Evolutionary conservation across 2,797 vertebrate species (phyloP), one percentile per base, ranked within the genome.

Genomic region (Danio choprae): DNA sequence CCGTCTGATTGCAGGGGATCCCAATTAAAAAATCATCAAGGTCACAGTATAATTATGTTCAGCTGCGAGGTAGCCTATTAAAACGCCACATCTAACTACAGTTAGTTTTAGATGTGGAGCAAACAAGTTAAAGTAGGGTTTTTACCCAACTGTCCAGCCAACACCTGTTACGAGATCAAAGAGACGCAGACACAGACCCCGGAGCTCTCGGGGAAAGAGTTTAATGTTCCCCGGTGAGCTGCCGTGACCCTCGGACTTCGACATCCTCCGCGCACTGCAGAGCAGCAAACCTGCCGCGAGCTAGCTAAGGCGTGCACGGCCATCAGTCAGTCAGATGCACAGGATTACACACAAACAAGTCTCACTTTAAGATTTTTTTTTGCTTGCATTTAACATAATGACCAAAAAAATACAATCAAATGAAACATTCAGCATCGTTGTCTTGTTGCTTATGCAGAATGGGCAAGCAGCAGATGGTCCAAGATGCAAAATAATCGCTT

Each of bases 21-120:
- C 48, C n/a, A 40, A 48, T 18, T 58, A 74, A 29, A 64, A 16
- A 65, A 65, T 48, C 7, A 38, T 60, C 58, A 79, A 71, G 77
- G 67, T 53, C 46, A 63, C 44, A 12, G 12, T 10, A 40, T 59
- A 38, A 74, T 46, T 60, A 12, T 46, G 10, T 73, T 48, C 55
- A 18, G 41, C 41, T 51, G 58, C 43, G 56, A 55, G 13, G 10
- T 1, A n/a, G 51, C 16, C 15, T 41, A 20, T 29, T 41, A 11
- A 12, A 18, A 55, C 22, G 16, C 41, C 29, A 46, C 53, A 40
- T 22, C 4, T 40, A 63, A 63, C 40, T 63, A 43, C 40, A 40
- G 38, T 1, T 64, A 5, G 1, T 43, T 46, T 56, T 15, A 43
- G 18, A 20, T 41, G 3, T 41, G 7, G 38, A 8, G 15, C n/a